phyloP scores from a whole-genome alignment of 2,113 vertebrate species.

The Brachyistius frenatus region DNA sequence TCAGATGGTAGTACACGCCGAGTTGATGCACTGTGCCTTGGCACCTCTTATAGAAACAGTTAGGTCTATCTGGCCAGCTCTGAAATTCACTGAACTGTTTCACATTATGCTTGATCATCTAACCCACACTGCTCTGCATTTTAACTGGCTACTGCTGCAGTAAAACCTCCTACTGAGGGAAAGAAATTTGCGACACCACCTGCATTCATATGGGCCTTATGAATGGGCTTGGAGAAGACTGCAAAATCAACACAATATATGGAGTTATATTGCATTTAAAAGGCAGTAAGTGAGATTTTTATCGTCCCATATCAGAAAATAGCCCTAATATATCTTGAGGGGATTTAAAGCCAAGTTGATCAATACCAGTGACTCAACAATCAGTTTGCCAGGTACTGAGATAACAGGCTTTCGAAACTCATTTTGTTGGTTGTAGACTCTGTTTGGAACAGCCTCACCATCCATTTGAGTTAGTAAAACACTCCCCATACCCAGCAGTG shows the following conservation, averaged over 20 bases:
- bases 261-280: conserved; percentile 67
- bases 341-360: conserved; percentile 59
- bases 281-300: conserved; percentile 60
- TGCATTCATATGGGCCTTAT: conserved; percentile 56
- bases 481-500: conserved; percentile 21
- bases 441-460: conserved; percentile 22
- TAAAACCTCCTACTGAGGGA: conserved; percentile 45
- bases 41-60: conserved; percentile 33
- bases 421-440: conserved; percentile 43
- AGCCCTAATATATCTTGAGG: conserved; percentile 57
- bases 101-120: conserved; percentile 49
- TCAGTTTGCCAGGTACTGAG: conserved; percentile 71
- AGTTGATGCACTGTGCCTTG: conserved; percentile 2
- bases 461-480: conserved; percentile 46
- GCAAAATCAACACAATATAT: conserved; percentile 74
- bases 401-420: conserved; percentile 67
- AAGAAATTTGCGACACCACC: conserved; percentile 36
- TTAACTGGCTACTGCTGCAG: conserved; percentile 47
- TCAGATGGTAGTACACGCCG: background rate
- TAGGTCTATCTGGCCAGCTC: conserved; percentile 27
- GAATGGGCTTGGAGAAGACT: conserved; percentile 46
- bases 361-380: conserved; percentile 67
- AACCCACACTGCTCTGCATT: conserved; percentile 44
- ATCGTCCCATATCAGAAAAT: conserved; percentile 54
- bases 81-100: conserved; percentile 50